Evolutionary conservation across 1,140 invertebrate species (phyloP), one percentile per base, ranked within the genome.

Genomic region (Tetramorium alpestre): DNA sequence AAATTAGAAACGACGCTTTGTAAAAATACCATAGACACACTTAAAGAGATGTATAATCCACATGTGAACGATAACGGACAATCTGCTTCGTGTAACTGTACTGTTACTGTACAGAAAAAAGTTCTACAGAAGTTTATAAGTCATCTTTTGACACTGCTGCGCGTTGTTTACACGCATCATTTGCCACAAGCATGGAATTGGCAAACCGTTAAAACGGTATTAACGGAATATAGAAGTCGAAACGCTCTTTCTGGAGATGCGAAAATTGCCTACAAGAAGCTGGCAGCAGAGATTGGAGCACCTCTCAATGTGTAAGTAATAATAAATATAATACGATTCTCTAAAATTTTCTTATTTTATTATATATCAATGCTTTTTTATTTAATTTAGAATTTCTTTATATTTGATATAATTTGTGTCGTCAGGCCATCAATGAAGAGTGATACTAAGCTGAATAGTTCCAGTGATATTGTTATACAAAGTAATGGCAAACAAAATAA

Each of bases 221-320:
- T 89, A 60, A 89, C 87, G 51, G 88, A 92, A 65, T 96, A 95
- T 65, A 93, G 93, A 78, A 85, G 87, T 11, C 81, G 91, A 58
- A 87, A 93, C 13, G 87, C 92, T 6, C 91, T 96, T 33, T 92
- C 93, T 0, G 95, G 94, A 70, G 94, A 96, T 78, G 90, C 95
- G 0, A 96, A 95, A 91, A 86, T n/a, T 49, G 94, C 94, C 38
- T 96, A 95, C 65, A 96, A 95, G 69, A 96, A 93, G 89, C 86
- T 96, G 13, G 95, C 95, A 73, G 41, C 60, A 54, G 89, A 91
- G 41, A 92, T 96, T 77, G 93, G 94, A 49, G 87, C 94, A 38
- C 77, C 90, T 6, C 38, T 77, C 87, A 93, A 87, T 90, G 88
- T 88, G 91, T 95, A 76, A 92, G 93, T 92, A 47, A 81, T 8